phyloP scores from a whole-genome alignment of 2,113 vertebrate genomes.

The Oreochromis aureus region DNA sequence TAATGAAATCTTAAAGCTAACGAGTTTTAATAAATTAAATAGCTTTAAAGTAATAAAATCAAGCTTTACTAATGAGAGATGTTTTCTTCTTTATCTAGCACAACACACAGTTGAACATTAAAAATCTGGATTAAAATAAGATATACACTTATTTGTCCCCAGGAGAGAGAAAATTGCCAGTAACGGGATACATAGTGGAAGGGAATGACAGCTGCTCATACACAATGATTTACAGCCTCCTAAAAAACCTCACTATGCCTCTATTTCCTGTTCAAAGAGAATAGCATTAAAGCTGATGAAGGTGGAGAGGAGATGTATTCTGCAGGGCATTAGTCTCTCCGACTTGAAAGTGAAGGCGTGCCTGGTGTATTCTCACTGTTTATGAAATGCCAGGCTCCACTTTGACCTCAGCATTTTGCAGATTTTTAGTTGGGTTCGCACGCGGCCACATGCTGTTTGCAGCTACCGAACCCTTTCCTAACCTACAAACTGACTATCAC shows the following conservation, averaged over 20 bases:
- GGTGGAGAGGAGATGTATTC: constrained; percentile 32
- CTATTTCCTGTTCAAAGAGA: constrained; percentile 60
- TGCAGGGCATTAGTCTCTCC: constrained; percentile 16
- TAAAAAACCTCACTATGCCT: constrained; percentile 6
- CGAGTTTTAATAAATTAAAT: neutral
- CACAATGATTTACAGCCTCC: constrained; percentile 33
- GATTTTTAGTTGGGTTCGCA: neutral
- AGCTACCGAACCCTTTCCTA: neutral
- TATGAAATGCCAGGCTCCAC: neutral
- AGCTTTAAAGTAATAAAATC: neutral
- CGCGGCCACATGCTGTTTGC: neutral
- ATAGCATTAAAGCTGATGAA: constrained; percentile 60
- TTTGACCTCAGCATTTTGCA: neutral
- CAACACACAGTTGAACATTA: neutral
- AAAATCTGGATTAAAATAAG: neutral
- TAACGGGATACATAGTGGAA: neutral
- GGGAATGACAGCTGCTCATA: constrained; percentile 25
- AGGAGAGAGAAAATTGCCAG: neutral
- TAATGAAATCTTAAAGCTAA: neutral
- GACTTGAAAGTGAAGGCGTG: constrained; percentile 12
- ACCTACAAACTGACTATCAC: neutral
- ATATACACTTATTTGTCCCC: neutral
- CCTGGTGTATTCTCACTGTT: neutral
- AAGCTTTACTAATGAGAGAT: neutral
- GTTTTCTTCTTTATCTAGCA: neutral